Percentiles rank a stretch among this genome's conserved stretches.
Conservation (phyloP, 2,888 invertebrate genomes). For the Patella depressa region DNA sequence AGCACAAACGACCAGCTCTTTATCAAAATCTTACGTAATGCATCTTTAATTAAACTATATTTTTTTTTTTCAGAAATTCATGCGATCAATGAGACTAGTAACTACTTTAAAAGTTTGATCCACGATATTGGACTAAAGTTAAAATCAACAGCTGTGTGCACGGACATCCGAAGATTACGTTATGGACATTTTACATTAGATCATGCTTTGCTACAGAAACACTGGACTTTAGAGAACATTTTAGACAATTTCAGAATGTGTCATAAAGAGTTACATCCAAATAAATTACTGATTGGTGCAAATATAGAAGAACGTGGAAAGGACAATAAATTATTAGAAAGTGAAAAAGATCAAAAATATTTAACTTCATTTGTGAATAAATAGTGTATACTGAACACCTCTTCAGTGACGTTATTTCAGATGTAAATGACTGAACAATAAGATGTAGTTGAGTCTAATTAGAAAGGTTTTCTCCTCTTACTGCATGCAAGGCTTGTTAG, state of each 20-base stretch:
- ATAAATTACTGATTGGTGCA: conserved; percentile 38
- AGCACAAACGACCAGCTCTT: no score
- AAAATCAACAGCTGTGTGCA: conserved; percentile 85
- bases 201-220: conserved; percentile 84
- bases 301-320: conserved; percentile 14
- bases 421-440: no score
- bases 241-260: conserved; percentile 56
- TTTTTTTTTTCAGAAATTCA: conserved; percentile 80
- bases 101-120: conserved; percentile 79
- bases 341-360: background rate
- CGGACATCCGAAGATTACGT: conserved; percentile 83
- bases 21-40: no score
- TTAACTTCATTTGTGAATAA: no score
- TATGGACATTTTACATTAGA: conserved; percentile 86
- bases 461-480: no score
- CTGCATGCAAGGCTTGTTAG: no score
- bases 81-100: conserved; percentile 86
- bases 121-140: conserved; percentile 87
- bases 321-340: background rate
- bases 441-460: no score
- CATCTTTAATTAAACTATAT: conserved; percentile 8
- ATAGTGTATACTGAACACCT: no score
- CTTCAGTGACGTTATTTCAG: no score
- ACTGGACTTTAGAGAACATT: conserved; percentile 73
- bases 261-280: conserved; percentile 33